Evolutionary conservation across 2,797 vertebrate genomes (phyloP).

Genomic region (Cossypha dichroa): DNA sequence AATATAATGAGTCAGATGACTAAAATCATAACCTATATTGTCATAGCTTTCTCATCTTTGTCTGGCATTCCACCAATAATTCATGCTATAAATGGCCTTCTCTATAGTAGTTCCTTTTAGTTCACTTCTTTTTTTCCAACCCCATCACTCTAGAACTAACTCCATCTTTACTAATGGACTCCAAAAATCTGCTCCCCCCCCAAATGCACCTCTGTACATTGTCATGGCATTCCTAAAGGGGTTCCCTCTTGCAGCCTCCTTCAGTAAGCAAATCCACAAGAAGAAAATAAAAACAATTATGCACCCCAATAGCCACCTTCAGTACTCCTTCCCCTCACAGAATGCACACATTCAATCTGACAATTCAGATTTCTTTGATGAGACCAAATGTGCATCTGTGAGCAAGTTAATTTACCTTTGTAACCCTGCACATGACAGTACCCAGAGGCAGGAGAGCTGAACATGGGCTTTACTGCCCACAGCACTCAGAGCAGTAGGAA

Average conservation of each 20-base stretch:
- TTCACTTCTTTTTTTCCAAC: background rate
- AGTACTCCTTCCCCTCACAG: background rate
- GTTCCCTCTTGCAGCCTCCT: background rate
- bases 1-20: background rate
- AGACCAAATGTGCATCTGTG: background rate
- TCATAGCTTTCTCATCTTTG: background rate
- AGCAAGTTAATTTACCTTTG: background rate
- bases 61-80: background rate
- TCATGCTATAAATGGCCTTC: background rate
- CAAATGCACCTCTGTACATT: background rate
- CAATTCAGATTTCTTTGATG: background rate
- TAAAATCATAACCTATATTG: background rate
- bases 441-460: background rate
- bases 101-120: background rate
- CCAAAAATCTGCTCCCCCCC: background rate
- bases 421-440: background rate
- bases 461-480: background rate
- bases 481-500: background rate
- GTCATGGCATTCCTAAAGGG: background rate
- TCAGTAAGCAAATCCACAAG: background rate
- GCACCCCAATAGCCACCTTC: rapidly evolving
- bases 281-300: background rate
- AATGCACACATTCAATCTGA: background rate
- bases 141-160: rapidly evolving
- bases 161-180: background rate